These are phyloP conservation scores for Montipora cactus DNA, from an alignment of 64 coral and sea anemone species.

Conservation along the genomic window DNA sequence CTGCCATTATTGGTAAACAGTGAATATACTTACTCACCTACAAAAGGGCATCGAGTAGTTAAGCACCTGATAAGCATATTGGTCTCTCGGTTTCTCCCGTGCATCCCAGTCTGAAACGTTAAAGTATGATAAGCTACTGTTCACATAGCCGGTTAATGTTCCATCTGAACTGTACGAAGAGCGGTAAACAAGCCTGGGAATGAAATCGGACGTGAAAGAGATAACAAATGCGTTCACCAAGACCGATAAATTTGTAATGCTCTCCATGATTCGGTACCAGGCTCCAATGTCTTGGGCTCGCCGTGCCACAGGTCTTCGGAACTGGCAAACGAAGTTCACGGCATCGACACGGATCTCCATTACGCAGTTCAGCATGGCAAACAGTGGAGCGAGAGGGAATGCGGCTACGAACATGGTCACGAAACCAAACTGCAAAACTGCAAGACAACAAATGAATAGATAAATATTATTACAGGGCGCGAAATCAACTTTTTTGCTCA, in stretches of 20 bases:
- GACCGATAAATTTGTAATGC: slow-evolving; percentile 84
- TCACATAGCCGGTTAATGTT: slow-evolving; percentile 79
- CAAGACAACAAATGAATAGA: neutral
- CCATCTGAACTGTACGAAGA: slow-evolving; percentile 77
- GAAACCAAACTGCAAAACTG: slow-evolving; percentile 97
- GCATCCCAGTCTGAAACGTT: slow-evolving; percentile 69
- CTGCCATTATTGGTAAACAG: neutral
- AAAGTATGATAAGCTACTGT: slow-evolving; percentile 87
- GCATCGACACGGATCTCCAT: slow-evolving; percentile 90
- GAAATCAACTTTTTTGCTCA: too few relatives aligned
- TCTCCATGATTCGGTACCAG: slow-evolving; percentile 95
- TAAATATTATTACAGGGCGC: too few relatives aligned
- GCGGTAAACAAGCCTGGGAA: slow-evolving; percentile 90
- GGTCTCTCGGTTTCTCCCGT: slow-evolving; percentile 35
- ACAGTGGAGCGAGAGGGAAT: slow-evolving; percentile 93
- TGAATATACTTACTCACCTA: slow-evolving; percentile 45
- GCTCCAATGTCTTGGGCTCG: slow-evolving; percentile 94
- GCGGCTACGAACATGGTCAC: slow-evolving; percentile 99
- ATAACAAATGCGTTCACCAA: slow-evolving; percentile 96
- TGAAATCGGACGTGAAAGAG: slow-evolving; percentile 96
- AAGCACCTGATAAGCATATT: slow-evolving; percentile 47
- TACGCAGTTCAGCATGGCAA: slow-evolving; percentile 88
- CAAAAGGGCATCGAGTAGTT: slow-evolving; percentile 81
- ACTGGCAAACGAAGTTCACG: slow-evolving; percentile 93
- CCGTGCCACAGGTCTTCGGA: slow-evolving; percentile 76